Evolutionary conservation across 2,113 vertebrate species (phyloP).

Genomic region (Pterocles orientalis): DNA sequence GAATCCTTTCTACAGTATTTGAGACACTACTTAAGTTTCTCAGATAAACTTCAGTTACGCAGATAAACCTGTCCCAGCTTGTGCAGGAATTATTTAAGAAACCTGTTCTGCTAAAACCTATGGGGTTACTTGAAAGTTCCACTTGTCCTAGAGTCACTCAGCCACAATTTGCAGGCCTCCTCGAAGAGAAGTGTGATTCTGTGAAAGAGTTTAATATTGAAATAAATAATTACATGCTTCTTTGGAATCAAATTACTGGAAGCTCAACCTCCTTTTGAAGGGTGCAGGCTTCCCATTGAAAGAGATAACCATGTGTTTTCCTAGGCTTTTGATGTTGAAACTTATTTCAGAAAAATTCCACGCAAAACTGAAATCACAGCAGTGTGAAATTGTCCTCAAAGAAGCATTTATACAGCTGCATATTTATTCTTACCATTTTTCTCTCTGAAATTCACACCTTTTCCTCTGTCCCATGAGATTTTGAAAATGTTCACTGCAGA

Average conservation of each 20-base stretch:
- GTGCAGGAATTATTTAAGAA: neutral
- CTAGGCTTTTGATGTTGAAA: conserved; percentile 45
- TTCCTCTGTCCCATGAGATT: neutral
- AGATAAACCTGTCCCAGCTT: neutral
- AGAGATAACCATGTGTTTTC: neutral
- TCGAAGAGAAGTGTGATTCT: neutral
- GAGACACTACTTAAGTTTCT: neutral
- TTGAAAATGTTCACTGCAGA: neutral
- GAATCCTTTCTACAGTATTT: neutral
- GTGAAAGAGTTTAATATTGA: neutral
- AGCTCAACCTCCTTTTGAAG: neutral
- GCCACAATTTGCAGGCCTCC: neutral
- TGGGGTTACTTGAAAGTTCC: neutral
- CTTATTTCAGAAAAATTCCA: conserved; percentile 17
- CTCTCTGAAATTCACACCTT: neutral
- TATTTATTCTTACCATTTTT: neutral
- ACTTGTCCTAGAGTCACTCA: neutral
- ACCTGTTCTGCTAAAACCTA: neutral
- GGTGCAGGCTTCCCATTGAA: neutral
- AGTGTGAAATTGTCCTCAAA: conserved; percentile 17
- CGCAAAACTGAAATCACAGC: conserved; percentile 14
- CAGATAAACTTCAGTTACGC: neutral
- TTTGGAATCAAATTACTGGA: conserved; percentile 22
- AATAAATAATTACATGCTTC: conserved; percentile 36
- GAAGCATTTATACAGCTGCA: neutral